Evolutionary conservation across 2,888 invertebrate genomes (phyloP).

Genomic region (Trisateles emortualis): DNA sequence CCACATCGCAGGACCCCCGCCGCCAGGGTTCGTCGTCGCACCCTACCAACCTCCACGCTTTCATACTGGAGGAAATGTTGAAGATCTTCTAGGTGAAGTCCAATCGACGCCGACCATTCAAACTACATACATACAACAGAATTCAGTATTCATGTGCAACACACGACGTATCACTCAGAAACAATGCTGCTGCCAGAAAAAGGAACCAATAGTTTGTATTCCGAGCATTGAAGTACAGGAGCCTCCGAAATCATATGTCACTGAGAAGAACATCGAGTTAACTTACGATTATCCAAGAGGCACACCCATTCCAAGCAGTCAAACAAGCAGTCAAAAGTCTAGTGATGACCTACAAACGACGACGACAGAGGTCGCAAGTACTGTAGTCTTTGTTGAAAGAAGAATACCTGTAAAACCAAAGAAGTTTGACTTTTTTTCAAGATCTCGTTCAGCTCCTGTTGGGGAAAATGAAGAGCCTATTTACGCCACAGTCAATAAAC

Average conservation of each 20-base stretch:
- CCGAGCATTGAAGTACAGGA: constrained; percentile 51
- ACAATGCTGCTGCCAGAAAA: constrained; percentile 77
- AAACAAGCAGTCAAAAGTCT: constrained; percentile 62
- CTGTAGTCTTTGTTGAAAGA: constrained; percentile 83
- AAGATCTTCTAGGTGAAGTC: constrained; percentile 90
- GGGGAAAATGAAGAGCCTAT: constrained; percentile 83
- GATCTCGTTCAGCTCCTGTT: constrained; percentile 84
- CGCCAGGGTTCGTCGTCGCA: constrained; percentile 77
- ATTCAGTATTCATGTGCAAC: constrained; percentile 84
- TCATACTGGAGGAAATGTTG: constrained; percentile 89
- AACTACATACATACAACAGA: constrained; percentile 80
- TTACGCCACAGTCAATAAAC: constrained; percentile 83
- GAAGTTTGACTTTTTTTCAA: constrained; percentile 81
- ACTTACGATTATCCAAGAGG: constrained; percentile 83
- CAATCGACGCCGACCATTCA: constrained; percentile 82
- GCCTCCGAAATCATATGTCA: constrained; percentile 76
- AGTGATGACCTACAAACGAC: constrained; percentile 75
- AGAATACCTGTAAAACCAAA: constrained; percentile 79
- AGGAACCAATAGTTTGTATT: constrained; percentile 47
- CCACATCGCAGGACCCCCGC: constrained; percentile 68
- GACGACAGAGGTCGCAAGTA: constrained; percentile 84
- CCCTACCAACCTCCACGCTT: constrained; percentile 77
- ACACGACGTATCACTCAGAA: constrained; percentile 76
- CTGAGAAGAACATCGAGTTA: constrained; percentile 83
- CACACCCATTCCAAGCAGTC: constrained; percentile 71